phyloP scores from a whole-genome alignment of 2,888 invertebrate species.

The Helicoverpa assulta region DNA sequence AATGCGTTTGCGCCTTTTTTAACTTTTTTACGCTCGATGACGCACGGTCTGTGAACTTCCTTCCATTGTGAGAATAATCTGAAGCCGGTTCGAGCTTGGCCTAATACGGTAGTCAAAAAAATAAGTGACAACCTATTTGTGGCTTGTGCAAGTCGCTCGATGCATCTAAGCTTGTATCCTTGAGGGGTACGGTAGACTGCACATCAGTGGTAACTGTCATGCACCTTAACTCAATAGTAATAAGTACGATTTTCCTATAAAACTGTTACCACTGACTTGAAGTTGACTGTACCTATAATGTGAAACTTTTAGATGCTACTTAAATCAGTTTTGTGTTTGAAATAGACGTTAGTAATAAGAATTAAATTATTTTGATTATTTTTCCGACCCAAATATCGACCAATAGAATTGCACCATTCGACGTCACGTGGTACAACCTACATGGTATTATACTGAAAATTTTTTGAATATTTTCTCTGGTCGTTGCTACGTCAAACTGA shows the following conservation, averaged over 20 bases:
- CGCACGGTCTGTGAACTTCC: slow-evolving; percentile 88
- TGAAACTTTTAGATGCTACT: slow-evolving; percentile 11
- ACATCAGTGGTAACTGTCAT: too few relatives aligned
- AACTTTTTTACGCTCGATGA: slow-evolving; percentile 77
- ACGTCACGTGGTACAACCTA: too few relatives aligned
- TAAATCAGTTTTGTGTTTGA: not conserved
- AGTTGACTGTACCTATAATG: too few relatives aligned
- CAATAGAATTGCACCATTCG: too few relatives aligned
- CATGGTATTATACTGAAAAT: too few relatives aligned
- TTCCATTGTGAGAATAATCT: slow-evolving; percentile 85
- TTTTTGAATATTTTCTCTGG: too few relatives aligned
- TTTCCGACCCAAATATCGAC: too few relatives aligned
- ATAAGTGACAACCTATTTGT: slow-evolving; percentile 57
- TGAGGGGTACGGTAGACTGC: slow-evolving; percentile 38
- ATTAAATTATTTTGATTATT: too few relatives aligned
- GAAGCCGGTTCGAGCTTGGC: slow-evolving; percentile 57
- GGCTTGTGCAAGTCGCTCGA: slow-evolving; percentile 28
- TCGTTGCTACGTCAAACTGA: too few relatives aligned
- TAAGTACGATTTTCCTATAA: too few relatives aligned
- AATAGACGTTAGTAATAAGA: slow-evolving; percentile 6
- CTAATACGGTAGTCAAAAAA: slow-evolving; percentile 65
- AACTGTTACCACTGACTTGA: too few relatives aligned
- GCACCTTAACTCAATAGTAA: too few relatives aligned
- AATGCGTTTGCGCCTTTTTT: slow-evolving; percentile 70
- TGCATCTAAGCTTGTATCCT: slow-evolving; percentile 35